Evolutionary conservation across 2,888 invertebrate genomes (phyloP).

Genomic region (Koerneria pararmatus): DNA sequence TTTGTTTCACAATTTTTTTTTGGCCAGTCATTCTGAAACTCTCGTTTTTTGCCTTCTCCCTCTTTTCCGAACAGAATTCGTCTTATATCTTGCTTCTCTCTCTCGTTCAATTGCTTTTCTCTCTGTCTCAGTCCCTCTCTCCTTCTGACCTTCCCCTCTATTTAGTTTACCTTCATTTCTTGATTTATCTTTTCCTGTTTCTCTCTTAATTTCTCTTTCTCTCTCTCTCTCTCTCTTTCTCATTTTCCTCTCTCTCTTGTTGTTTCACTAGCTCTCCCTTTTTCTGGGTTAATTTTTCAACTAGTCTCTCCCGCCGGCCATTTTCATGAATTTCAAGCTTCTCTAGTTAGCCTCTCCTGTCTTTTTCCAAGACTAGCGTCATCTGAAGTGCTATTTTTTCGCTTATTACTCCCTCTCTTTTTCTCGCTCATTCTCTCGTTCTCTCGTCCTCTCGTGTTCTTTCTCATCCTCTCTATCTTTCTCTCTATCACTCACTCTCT

Average conservation of each 20-base stretch:
- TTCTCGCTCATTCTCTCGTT: background rate
- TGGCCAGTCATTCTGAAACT: too few species aligned
- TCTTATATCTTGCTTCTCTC: conserved; percentile 10
- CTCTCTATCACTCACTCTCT: background rate
- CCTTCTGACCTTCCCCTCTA: background rate
- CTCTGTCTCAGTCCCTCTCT: background rate
- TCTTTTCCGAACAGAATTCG: too few species aligned
- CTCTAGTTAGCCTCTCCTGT: too few species aligned
- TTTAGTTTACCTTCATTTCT: background rate
- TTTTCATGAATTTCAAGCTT: too few species aligned
- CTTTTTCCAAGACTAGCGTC: too few species aligned
- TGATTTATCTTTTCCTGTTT: background rate
- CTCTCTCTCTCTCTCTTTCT: background rate
- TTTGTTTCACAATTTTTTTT: too few species aligned
- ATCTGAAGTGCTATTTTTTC: too few species aligned
- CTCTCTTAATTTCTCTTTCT: background rate
- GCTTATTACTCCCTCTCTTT: too few species aligned
- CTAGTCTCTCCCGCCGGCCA: conserved; percentile 1
- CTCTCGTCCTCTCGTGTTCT: background rate
- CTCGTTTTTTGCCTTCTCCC: too few species aligned
- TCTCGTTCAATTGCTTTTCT: background rate
- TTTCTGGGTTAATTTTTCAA: background rate
- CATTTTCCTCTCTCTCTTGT: conserved; percentile 1
- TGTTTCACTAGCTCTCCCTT: background rate
- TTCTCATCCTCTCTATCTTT: background rate